phyloP scores from a whole-genome alignment of 2,797 vertebrate genomes.

The Malurus splendens region DNA sequence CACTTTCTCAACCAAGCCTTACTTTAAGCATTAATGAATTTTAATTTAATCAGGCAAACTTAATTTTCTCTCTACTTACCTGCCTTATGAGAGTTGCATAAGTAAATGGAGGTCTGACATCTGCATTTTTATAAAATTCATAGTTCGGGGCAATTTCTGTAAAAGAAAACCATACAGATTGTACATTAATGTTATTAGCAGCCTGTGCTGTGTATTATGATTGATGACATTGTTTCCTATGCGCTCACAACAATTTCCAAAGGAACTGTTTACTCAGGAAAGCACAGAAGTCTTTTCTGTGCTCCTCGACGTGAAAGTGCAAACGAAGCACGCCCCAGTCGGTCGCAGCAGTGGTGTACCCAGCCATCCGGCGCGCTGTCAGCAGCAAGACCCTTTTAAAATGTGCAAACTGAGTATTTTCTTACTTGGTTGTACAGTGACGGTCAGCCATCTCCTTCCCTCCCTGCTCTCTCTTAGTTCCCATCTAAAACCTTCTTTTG shows the following conservation, averaged over 20 bases:
- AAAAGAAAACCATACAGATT: conserved; percentile 82
- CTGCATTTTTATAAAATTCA: conserved; percentile 99
- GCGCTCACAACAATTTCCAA: conserved; percentile 33
- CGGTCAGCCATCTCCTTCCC: not conserved
- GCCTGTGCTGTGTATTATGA: not conserved
- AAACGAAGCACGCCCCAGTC: conserved; percentile 31
- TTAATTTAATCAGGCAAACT: conserved; percentile 90
- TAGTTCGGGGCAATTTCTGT: conserved; percentile 99
- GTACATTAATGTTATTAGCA: conserved; percentile 56
- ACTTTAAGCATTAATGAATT: conserved; percentile 88
- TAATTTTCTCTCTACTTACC: conserved; percentile 93
- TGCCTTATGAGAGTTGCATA: conserved; percentile 99
- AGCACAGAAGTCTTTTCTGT: conserved; percentile 25
- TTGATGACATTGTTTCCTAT: conserved; percentile 4
- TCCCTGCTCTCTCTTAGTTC: not conserved
- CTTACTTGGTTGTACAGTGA: not conserved
- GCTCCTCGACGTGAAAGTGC: not conserved
- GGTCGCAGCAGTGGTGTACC: not conserved
- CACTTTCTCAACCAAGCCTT: conserved; percentile 71
- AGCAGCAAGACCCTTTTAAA: conserved; percentile 39
- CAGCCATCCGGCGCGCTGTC: conserved; percentile 24
- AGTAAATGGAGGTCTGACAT: conserved; percentile 99
- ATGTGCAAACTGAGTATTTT: conserved; percentile 21
- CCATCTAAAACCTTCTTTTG: not conserved
- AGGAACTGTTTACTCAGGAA: conserved; percentile 38